Conservation (phyloP, 2,113 vertebrate species). For the Excalfactoria chinensis region DNA sequence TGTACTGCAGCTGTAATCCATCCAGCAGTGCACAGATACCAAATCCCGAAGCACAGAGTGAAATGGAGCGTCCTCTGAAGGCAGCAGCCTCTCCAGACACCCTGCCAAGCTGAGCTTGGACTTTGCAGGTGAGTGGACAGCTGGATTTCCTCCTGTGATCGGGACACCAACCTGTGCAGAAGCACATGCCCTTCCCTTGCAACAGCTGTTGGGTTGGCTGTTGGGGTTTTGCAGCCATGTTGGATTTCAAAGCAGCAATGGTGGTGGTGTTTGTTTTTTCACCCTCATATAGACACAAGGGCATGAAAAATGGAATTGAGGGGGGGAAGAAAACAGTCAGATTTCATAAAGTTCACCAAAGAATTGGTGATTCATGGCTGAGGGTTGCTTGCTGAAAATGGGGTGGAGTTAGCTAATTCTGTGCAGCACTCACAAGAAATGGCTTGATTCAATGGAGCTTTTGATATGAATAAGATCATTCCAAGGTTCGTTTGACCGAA, state of each 20-base stretch:
- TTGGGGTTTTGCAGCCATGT: background rate
- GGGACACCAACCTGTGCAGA: accelerated
- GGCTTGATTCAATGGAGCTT: accelerated
- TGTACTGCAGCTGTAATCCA: accelerated
- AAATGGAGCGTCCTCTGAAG: background rate
- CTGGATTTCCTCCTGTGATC: accelerated
- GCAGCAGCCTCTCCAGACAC: background rate
- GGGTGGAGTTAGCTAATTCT: background rate
- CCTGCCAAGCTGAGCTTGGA: background rate
- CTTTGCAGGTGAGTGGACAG: background rate
- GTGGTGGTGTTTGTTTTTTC: background rate
- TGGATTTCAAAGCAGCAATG: background rate
- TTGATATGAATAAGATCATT: background rate
- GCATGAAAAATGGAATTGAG: background rate
- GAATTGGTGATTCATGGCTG: background rate
- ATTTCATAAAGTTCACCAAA: background rate
- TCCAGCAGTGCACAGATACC: accelerated
- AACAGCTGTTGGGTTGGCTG: background rate
- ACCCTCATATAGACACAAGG: background rate
- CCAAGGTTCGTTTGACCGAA: background rate
- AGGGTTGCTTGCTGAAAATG: background rate
- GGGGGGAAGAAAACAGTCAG: background rate
- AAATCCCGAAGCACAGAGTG: background rate
- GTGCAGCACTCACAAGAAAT: background rate
- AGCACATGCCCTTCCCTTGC: accelerated